A percentile compares a stretch with the other conserved stretches of the same genome.
Evolutionary conservation across 2,797 vertebrate species (phyloP).

Genomic region (Australoheros facetus): DNA sequence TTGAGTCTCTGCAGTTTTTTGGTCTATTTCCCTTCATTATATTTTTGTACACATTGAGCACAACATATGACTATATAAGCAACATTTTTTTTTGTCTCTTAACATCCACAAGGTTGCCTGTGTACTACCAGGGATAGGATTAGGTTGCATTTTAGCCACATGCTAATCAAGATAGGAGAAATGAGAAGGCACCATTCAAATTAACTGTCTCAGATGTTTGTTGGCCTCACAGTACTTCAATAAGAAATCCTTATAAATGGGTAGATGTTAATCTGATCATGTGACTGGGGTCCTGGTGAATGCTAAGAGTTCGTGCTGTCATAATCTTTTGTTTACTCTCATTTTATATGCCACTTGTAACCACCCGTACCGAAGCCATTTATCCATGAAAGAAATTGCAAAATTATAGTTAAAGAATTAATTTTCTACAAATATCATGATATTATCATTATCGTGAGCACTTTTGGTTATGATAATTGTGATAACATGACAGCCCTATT

Average conservation of each 20-base stretch:
- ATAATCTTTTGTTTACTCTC: background rate
- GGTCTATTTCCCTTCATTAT: background rate
- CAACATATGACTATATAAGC: background rate
- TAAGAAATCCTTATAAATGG: background rate
- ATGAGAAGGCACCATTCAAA: background rate
- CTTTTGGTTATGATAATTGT: background rate
- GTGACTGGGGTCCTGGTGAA: background rate
- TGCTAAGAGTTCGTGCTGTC: background rate
- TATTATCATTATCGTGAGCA: background rate
- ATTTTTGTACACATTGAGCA: background rate
- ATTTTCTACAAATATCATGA: background rate
- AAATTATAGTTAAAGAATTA: background rate
- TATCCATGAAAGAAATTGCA: too few relatives aligned
- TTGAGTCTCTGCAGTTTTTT: background rate
- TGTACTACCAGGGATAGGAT: background rate
- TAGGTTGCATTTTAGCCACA: background rate
- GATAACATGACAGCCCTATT: background rate
- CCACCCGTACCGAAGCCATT: too few relatives aligned
- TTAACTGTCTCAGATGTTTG: accelerated
- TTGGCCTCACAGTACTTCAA: background rate
- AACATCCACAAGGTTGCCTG: background rate
- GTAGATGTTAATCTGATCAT: background rate
- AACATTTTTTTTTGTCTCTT: background rate
- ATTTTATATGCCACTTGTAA: background rate
- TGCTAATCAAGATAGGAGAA: background rate